Percentiles rank a stretch among this genome's conserved stretches.
Conservation (phyloP, 2,113 vertebrate genomes). For the Salvator merianae region DNA sequence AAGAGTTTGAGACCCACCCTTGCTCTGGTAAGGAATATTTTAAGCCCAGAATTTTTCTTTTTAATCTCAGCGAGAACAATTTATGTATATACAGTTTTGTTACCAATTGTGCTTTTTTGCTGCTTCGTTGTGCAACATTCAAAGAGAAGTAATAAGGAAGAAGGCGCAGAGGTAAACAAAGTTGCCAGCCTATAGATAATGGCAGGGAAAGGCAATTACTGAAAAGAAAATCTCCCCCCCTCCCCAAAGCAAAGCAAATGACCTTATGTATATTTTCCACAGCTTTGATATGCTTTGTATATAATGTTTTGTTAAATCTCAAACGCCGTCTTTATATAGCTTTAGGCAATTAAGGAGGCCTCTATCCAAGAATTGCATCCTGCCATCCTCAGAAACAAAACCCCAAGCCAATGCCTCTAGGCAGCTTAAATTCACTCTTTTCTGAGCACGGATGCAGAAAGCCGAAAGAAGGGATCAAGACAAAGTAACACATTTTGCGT, state of each 20-base stretch:
- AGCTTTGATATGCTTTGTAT: not conserved
- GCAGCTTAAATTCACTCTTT: no score
- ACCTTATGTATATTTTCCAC: not conserved
- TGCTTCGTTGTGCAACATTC: not conserved
- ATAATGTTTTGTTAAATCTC: not conserved
- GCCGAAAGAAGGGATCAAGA: no score
- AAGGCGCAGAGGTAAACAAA: not conserved
- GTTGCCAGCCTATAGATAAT: not conserved
- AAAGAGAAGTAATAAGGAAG: not conserved
- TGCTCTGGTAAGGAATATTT: slow-evolving; percentile 84
- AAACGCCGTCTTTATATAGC: no score
- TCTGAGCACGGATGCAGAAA: no score
- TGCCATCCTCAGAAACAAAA: no score
- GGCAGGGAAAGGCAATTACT: not conserved
- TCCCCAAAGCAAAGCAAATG: not conserved
- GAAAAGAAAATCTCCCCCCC: no score
- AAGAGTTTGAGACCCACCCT: slow-evolving; percentile 84
- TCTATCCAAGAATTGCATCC: no score
- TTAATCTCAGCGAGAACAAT: not conserved
- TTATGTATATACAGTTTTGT: not conserved
- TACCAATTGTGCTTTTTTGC: not conserved
- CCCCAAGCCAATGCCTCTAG: no score
- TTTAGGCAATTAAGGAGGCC: no score
- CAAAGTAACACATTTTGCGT: no score
- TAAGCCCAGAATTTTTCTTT: accelerated